These are phyloP conservation scores for Amphimallon solstitiale DNA, from an alignment of 2,888 invertebrate species.

Conservation along the genomic window DNA sequence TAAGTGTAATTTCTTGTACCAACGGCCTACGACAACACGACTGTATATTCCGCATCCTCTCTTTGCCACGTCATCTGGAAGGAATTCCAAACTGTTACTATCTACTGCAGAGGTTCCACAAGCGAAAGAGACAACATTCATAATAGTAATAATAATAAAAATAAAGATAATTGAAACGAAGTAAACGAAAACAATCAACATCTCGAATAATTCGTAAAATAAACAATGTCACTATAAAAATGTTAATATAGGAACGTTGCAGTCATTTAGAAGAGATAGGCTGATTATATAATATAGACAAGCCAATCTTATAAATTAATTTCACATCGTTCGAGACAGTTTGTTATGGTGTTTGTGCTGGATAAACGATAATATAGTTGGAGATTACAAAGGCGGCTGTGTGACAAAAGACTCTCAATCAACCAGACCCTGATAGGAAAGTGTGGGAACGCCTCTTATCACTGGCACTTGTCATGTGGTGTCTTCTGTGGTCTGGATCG, in stretches of 20 bases:
- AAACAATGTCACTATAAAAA: too few species aligned
- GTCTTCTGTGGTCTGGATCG: conserved; percentile 46
- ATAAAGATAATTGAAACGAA: too few species aligned
- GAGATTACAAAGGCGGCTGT: conserved; percentile 45
- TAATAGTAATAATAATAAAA: too few species aligned
- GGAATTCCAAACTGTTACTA: not conserved
- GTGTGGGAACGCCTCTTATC: conserved; percentile 50
- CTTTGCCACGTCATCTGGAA: not conserved
- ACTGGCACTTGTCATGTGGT: conserved; percentile 50
- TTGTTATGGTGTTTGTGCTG: conserved; percentile 4
- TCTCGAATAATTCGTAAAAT: too few species aligned
- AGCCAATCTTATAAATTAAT: not conserved
- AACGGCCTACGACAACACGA: conserved; percentile 35
- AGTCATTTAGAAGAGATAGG: too few species aligned
- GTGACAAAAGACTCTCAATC: conserved; percentile 45
- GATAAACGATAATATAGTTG: conserved; percentile 38
- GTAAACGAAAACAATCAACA: too few species aligned
- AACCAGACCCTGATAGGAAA: conserved; percentile 44
- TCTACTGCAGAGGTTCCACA: too few species aligned
- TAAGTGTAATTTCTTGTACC: conserved; percentile 43
- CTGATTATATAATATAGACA: too few species aligned
- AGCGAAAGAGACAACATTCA: too few species aligned
- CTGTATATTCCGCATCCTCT: not conserved
- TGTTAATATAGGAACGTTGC: too few species aligned
- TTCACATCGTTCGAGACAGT: not conserved